These are phyloP conservation scores for Eolophus roseicapilla DNA, from an alignment of 2,113 vertebrate species.

Conservation along the genomic window DNA sequence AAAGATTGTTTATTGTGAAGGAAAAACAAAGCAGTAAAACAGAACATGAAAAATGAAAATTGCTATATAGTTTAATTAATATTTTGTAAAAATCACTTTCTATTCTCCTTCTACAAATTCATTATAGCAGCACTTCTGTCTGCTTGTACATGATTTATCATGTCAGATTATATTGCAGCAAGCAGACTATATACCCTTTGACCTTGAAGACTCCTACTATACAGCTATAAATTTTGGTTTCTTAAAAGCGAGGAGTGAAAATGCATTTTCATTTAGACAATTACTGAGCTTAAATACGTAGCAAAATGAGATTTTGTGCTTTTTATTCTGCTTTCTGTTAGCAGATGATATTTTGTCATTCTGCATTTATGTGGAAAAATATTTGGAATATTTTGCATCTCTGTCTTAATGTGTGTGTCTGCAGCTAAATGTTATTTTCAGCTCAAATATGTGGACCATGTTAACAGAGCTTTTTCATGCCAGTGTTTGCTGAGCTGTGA, in stretches of 20 bases:
- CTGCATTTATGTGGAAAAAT: constrained; percentile 7
- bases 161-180: constrained; percentile 63
- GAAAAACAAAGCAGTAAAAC: constrained; percentile 52
- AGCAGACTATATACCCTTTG: constrained; percentile 63
- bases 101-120: constrained; percentile 28
- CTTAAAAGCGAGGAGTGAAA: background rate
- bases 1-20: constrained; percentile 32
- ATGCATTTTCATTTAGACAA: background rate
- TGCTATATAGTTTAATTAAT: constrained; percentile 53
- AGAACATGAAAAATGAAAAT: constrained; percentile 56
- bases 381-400: background rate
- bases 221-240: constrained; percentile 44
- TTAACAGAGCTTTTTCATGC: background rate
- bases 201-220: constrained; percentile 54
- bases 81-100: constrained; percentile 63
- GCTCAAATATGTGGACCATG: background rate
- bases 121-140: constrained; percentile 2
- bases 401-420: background rate
- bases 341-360: background rate
- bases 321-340: background rate
- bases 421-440: constrained; percentile 14
- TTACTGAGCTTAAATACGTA: constrained; percentile 22
- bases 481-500: constrained; percentile 32
- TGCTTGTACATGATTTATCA: constrained; percentile 60
- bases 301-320: background rate